Evolutionary conservation across 2,113 vertebrate genomes (phyloP), one percentile per base, ranked within the genome.

Genomic region (Tinamus guttatus): DNA sequence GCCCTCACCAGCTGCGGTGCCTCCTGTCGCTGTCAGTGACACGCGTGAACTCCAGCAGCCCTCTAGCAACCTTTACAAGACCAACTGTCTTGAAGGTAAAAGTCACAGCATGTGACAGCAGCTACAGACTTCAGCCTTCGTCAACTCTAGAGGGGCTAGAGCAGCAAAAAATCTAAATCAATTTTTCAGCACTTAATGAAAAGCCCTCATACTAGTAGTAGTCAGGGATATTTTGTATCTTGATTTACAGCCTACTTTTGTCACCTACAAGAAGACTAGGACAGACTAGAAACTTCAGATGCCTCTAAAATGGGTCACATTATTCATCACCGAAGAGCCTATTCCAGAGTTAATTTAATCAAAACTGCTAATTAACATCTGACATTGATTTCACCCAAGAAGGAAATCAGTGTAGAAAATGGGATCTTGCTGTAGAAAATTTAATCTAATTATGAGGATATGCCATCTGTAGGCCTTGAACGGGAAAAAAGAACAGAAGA

Each of bases 351-450:
- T 94, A 95, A 95, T 95, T 97, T 97, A 97, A 97, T 98, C 88
- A 95, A 91, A 97, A 93, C 85, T 93, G 81, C 96, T 98, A 98
- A 98, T 98, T 97, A 97, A 87, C 60, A 49, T 90, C 85, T 96
- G 94, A 97, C 97, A 96, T 56, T 97, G 96, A 93, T 94, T 93
- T 97, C 94, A 77, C 97, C 97, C 84, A 87, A 85, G 93, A 69
- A 92, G 75, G 81, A 75, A 86, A 93, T 59, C 90, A 45, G 83
- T 84, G 78, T 74, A 93, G 85, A 97, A 94, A 96, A 95, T 69
- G 41, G 92, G 91, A 92, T 87, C 86, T 93, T 28, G 3, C 40
- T 89, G 73, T 27, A 86, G 22, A 80, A 89, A 89, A 82, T 79
- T 41, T 95, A 94, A 93, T 92, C 87, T 85, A 94, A 62, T 96